Base-by-base conservation (phyloP, 2,797 vertebrate genomes). In the Aplochiton taeniatus region DNA sequence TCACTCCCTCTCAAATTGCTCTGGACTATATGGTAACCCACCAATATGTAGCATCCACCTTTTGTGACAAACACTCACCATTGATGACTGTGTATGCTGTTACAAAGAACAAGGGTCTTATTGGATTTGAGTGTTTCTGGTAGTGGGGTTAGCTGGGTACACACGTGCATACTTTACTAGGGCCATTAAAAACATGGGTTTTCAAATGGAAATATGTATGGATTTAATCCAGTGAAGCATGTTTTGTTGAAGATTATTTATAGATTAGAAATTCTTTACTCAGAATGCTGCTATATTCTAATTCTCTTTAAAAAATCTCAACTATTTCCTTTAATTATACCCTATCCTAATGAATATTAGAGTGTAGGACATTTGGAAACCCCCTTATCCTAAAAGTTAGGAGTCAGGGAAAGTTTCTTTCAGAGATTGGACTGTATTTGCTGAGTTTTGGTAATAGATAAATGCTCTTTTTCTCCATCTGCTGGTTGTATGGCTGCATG, bases 11-110 rank as follows among this genome's bases (percentile, higher is more conserved):
- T 52, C 44, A 42, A 19, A 46, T 18, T 9, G 16, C 9, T 59
- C 16, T n/a, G 41, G 12, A 46, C 18, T 31, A 43, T 47, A 13
- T 20, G 17, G 42, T 43, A 47, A 18, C 20, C 70, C 5, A 51
- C 71, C 55, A 57, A 70, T 79, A 61, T 64, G 66, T 77, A 72
- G 73, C 75, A 12, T 72, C 58, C 68, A 71, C 82, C 47, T 18
- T 16, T 74, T 14, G 62, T 47, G 46, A 58, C 57, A 56, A 54
- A 62, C 0, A 1, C 46, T 49, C 45, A 50, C 14, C 44, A 46
- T 48, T 4, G 13, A n/a, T 61, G 44, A 55, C 58, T 53, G 12
- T 53, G 45, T 65, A 31, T 31, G 31, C 6, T 11, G 55, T 17
- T 66, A 2, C 41, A 47, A 12, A 51, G 18, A 17, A 13, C 41